Evolutionary conservation across 1,140 invertebrate species (phyloP).

Genomic region (Parapsyche elsis): DNA sequence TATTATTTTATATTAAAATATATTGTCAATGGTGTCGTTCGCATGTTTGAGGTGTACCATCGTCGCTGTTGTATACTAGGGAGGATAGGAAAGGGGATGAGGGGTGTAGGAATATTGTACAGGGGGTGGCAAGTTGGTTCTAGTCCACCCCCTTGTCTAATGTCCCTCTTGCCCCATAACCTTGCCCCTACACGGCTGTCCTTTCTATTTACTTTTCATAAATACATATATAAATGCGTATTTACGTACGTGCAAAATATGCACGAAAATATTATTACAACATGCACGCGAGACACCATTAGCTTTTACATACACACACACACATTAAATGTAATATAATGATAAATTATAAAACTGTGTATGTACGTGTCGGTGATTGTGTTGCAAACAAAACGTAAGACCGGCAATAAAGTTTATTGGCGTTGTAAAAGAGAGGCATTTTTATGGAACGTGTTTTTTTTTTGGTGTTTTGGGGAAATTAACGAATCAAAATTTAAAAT

Average conservation of each 20-base stretch:
- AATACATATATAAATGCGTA: conserved; percentile 52
- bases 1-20: neutral
- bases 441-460: neutral
- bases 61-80: no score
- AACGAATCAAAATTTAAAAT: conserved; percentile 5
- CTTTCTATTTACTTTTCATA: conserved; percentile 57
- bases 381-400: conserved; percentile 21
- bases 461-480: neutral
- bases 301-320: neutral
- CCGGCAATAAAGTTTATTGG: conserved; percentile 28
- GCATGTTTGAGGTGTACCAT: neutral
- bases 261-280: conserved; percentile 34
- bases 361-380: neutral
- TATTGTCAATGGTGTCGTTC: neutral
- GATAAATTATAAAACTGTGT: no score
- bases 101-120: neutral
- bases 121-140: conserved; percentile 13
- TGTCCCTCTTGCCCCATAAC: conserved; percentile 53
- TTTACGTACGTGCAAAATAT: conserved; percentile 41
- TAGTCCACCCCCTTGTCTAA: conserved; percentile 32
- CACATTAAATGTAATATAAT: no score
- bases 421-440: neutral
- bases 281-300: conserved; percentile 8
- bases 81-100: neutral
- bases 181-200: conserved; percentile 45